Conservation (phyloP, 2,888 invertebrate genomes). For the Argyra leucocephala region DNA sequence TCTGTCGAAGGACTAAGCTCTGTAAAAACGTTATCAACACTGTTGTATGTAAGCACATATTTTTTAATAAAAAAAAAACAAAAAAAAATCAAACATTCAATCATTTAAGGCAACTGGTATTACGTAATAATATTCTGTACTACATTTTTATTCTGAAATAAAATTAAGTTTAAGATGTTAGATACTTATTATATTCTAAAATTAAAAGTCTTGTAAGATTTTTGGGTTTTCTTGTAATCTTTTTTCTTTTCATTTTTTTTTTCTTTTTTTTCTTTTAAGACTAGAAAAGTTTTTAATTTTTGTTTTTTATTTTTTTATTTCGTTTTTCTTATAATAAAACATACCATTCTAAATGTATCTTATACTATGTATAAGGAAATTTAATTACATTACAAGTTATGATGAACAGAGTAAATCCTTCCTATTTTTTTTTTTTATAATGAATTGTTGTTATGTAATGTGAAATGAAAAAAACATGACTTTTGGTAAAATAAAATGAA, state of each 20-base stretch:
- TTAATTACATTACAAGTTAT: background rate
- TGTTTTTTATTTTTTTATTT: background rate
- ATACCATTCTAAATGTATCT: background rate
- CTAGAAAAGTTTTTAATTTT: background rate
- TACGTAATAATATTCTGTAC: too few relatives aligned
- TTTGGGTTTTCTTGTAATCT: background rate
- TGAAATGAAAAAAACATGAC: background rate
- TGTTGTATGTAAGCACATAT: too few relatives aligned
- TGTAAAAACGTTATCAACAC: too few relatives aligned
- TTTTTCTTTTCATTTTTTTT: background rate
- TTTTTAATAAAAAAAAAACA: too few relatives aligned
- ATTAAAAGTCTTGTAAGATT: constrained; percentile 3
- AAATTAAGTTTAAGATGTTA: too few relatives aligned
- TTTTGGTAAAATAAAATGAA: background rate
- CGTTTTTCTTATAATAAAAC: background rate
- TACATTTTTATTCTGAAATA: too few relatives aligned
- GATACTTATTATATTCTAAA: background rate
- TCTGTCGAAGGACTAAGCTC: too few relatives aligned
- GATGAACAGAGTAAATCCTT: background rate
- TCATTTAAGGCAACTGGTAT: too few relatives aligned
- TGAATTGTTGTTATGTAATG: background rate
- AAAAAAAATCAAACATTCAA: too few relatives aligned
- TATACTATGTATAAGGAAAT: background rate
- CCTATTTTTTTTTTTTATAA: background rate
- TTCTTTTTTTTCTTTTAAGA: background rate